A percentile compares a stretch with the other conserved stretches of the same genome.
Conservation (phyloP, 2,888 invertebrate genomes). For the Parnassius mnemosyne region DNA sequence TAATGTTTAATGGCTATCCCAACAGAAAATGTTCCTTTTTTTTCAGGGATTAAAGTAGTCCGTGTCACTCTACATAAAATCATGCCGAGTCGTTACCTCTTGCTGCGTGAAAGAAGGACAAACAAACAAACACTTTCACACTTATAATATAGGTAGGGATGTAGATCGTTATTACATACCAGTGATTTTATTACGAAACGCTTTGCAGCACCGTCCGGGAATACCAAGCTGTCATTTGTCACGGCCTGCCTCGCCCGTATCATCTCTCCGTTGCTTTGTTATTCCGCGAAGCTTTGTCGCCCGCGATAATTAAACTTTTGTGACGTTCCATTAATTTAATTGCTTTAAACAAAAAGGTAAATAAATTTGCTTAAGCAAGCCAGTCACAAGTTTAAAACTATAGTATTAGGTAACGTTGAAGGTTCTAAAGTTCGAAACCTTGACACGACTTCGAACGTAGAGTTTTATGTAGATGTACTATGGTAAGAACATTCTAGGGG, state of each 20-base stretch:
- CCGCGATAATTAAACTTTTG: slow-evolving; percentile 51
- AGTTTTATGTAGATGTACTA: background rate
- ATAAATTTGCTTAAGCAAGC: slow-evolving; percentile 33
- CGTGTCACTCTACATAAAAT: no score
- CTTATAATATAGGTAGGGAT: no score
- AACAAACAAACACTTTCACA: no score
- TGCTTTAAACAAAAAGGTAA: slow-evolving; percentile 36
- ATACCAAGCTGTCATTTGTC: slow-evolving; percentile 50
- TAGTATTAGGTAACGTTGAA: background rate
- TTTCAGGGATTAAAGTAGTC: no score
- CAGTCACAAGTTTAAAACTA: slow-evolving; percentile 13
- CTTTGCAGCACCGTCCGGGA: background rate
- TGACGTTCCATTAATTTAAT: slow-evolving; percentile 54
- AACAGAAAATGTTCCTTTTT: no score
- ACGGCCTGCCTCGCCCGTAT: slow-evolving; percentile 39
- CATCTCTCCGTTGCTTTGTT: slow-evolving; percentile 51
- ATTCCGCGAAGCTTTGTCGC: slow-evolving; percentile 43
- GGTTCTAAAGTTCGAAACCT: slow-evolving; percentile 7
- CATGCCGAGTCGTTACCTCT: no score
- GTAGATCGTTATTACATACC: background rate
- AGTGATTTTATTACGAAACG: slow-evolving; percentile 16
- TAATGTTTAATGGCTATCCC: no score
- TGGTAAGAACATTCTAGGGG: slow-evolving; percentile 10
- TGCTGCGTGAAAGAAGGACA: no score
- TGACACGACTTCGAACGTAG: slow-evolving; percentile 16